Evolutionary conservation across 1,140 invertebrate species (phyloP), one percentile per base, ranked within the genome.

Genomic region (Zaprionus lachaisei): DNA sequence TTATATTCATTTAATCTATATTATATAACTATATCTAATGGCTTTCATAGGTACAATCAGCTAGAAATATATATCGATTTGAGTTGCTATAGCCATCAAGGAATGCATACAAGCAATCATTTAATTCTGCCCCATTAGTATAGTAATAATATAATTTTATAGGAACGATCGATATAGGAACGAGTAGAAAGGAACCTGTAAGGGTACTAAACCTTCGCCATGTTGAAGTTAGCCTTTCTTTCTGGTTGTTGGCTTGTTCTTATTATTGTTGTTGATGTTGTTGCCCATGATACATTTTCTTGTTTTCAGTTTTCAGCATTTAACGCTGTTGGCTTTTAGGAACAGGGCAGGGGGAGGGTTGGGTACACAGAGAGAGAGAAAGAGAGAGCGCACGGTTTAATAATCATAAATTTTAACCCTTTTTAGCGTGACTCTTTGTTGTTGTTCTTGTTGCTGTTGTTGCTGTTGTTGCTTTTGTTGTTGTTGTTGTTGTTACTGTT

Each of bases 321-420:
- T 76, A 63, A 66, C 37, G 56, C 22, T 55, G 62, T 80, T 77
- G 69, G 31, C 63, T 64, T 76, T 75, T 22, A 31, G 28, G 9
- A 20, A 20, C 49, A 62, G 15, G 20, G 38, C 11, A 9, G 22
- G 28, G 12, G 20, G 24, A n/a, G 44, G 44, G 7, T 14, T 41
- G 38, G 38, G 38, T n/a, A 41, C 5, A 41, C 47, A 17, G 47
- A 12, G 20, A 24, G 11, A 12, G 11, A 49, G 22, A 24, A 11
- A 5, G 47, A 24, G 20, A 51, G 20, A 51, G 47, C 20, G 69
- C 57, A 69, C 28, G 78, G 79, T 87, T 84, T 87, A 91, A 89
- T 91, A 91, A 91, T 87, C 83, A 91, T 87, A 91, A 91, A 91
- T 91, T 83, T 66, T 89, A 84, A 91, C 85, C 85, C 85, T 69